Base-by-base conservation (phyloP, 2,888 invertebrate species). In the Dasysyrphus albostriatus region DNA sequence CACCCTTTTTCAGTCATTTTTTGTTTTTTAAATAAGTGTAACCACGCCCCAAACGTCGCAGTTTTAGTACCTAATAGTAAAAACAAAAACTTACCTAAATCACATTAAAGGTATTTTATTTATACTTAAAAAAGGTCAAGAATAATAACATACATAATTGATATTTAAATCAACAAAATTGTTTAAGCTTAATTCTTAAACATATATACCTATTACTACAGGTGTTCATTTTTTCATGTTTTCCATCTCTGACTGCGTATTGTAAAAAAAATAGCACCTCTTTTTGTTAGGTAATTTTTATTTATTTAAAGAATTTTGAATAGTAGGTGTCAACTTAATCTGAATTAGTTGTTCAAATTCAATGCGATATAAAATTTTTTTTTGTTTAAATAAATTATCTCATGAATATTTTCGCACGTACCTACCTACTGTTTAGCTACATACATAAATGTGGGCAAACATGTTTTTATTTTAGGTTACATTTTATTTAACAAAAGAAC, bases 241-340 rank as follows among this genome's bases (percentile, higher is more conserved):
- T 47, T 7, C 19, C 5, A 24, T 29, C 12, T 51, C 24, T 24
- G 0, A 51, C 24, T 24, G 24, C 24, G 24, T 51, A 12, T 51
- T 51, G 10, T 6, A 24, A 16, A n/a, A 19, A 39, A 9, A 39
- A 59, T 51, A 32, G 24, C 0, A 29, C 9, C 32, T 16, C n/a
- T 54, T 9, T 47, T 37, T 34, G 47, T 10, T 65, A 29, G 24
- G 39, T 67, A n/a, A 63, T 37, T 49, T 47, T 58, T 67, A 49
- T 74, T 70, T 14, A 56, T 24, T 61, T 61, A 54, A 54, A 34
- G 24, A 69, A 7, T 54, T 54, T 54, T 54, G 12, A 7, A 37
- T 69, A 44, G 65, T 39, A 80, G 72, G 84, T 80, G 80, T 80
- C 42, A 80, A 80, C 59, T 67, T 47, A 67, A 76, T 76, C 65